These are phyloP conservation scores for Ornithoptera alexandrae DNA, from an alignment of 2,888 invertebrate species.

Conservation along the genomic window DNA sequence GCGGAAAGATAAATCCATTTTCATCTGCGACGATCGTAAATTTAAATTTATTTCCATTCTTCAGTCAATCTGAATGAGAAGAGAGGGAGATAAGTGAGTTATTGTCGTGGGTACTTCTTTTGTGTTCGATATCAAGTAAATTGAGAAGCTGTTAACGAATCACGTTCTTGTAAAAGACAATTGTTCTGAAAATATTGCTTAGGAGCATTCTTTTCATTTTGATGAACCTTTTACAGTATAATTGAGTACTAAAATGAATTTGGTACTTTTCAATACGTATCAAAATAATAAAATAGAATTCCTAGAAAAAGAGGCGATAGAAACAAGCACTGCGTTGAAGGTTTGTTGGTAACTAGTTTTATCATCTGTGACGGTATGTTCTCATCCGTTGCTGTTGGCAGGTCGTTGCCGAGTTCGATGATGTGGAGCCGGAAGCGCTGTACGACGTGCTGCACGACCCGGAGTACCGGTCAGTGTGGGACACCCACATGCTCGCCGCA, in stretches of 20 bases:
- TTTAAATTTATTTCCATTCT: conserved; percentile 11
- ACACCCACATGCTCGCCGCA: conserved; percentile 92
- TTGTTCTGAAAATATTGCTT: neutral
- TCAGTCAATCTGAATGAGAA: neutral
- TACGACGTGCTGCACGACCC: conserved; percentile 96
- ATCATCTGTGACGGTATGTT: neutral
- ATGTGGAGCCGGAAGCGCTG: conserved; percentile 85
- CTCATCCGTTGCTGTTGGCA: conserved; percentile 33
- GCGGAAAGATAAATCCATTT: conserved; percentile 8
- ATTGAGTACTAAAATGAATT: too few species aligned
- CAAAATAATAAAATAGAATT: too few species aligned
- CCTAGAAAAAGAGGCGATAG: too few species aligned
- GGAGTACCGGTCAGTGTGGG: conserved; percentile 93
- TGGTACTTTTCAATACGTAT: too few species aligned
- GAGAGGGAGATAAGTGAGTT: conserved; percentile 19
- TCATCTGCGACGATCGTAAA: conserved; percentile 12
- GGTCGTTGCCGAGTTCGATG: conserved; percentile 83
- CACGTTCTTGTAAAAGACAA: neutral
- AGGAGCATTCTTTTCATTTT: neutral
- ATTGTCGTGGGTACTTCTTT: conserved; percentile 15
- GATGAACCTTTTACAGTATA: too few species aligned
- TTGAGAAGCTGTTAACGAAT: neutral
- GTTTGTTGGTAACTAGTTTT: neutral
- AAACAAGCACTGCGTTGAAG: too few species aligned
- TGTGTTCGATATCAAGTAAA: neutral